These are phyloP conservation scores for Osmerus mordax DNA, from an alignment of 2,113 vertebrate genomes.

Conservation along the genomic window DNA sequence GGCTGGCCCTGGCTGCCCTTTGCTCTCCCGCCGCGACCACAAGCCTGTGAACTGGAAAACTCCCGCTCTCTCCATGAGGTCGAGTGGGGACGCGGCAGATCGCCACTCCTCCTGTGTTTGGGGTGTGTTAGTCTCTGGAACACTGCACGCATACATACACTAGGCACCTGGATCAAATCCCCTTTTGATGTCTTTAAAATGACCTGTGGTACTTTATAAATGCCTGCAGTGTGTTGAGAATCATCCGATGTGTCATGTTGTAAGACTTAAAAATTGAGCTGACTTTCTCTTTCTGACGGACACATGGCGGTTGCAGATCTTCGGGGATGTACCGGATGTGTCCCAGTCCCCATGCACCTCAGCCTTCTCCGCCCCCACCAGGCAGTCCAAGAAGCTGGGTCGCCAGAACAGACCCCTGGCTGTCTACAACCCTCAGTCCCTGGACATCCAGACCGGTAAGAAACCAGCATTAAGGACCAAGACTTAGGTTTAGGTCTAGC, in stretches of 20 bases:
- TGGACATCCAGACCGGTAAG: conserved; percentile 91
- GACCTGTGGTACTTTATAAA: too few species aligned
- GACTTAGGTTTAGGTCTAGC: too few species aligned
- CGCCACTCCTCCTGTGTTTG: conserved; percentile 14
- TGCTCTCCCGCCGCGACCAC: conserved; percentile 36
- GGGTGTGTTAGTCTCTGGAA: neutral
- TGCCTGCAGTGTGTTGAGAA: too few species aligned
- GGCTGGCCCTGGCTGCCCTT: conserved; percentile 47
- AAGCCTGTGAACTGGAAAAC: conserved; percentile 39
- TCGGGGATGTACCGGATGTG: conserved; percentile 83
- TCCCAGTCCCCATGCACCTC: conserved; percentile 67
- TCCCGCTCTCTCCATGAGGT: conserved; percentile 25
- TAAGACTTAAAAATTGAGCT: too few species aligned
- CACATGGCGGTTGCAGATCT: conserved; percentile 80
- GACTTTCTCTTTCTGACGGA: conserved; percentile 17
- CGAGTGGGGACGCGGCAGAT: conserved; percentile 37
- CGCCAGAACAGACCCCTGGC: conserved; percentile 88
- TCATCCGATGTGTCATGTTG: too few species aligned
- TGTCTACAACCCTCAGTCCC: conserved; percentile 88
- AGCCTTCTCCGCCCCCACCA: conserved; percentile 81
- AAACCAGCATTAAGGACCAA: neutral
- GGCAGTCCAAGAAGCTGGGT: conserved; percentile 85
- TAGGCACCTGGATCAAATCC: too few species aligned
- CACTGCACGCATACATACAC: neutral
- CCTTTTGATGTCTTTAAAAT: too few species aligned